Base-by-base conservation (phyloP, 1,140 invertebrate genomes). In the Pollicipes pollicipes region DNA sequence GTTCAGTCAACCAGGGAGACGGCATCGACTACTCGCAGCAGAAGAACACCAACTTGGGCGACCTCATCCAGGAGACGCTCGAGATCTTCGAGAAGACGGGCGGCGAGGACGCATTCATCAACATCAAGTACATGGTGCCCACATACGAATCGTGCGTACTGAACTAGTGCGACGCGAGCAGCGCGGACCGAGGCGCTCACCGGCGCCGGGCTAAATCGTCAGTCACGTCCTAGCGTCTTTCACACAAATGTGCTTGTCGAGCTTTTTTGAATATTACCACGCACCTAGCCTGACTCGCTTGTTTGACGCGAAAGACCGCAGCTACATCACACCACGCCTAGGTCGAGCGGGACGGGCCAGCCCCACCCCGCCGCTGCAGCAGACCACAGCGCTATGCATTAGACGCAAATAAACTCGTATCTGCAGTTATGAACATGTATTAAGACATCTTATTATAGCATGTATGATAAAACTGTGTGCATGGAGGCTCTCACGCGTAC, bases 111-210 rank as follows among this genome's bases (percentile, higher is more conserved):
- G 93, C 94, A 10, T 97, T 93, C 77, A 95, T 95, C 75, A 95
- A 96, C 79, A 96, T 97, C 75, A 97, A 97, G 82, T 96, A 96
- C 78, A 93, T 97, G 87, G 85, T 97, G 71, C 94, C 94, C 0
- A 97, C 93, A 8, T 97, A 97, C 76, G 93, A 97, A 79, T 95
- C 93, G n/a, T 92, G 90, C 78, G 84, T 93, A 75, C 81, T 88
- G 73, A 90, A 90, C 77, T 91, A 75, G 78, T 30, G 13, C n/a
- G n/a, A n/a, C n/a, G n/a, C n/a, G n/a, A 28, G 30, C 10, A 3
- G 3, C 45, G 26, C 30, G 26, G 45, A 1, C n/a, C n/a, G 30
- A n/a, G 27, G 6, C 37, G n/a, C 69, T n/a, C 17, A 27, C 26
- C 69, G 68, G 3, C 26, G 17, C 35, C 66, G 17, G 69, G 16